Evolutionary conservation across 2,797 vertebrate genomes (phyloP).

Genomic region (Adrianichthys oophorus): DNA sequence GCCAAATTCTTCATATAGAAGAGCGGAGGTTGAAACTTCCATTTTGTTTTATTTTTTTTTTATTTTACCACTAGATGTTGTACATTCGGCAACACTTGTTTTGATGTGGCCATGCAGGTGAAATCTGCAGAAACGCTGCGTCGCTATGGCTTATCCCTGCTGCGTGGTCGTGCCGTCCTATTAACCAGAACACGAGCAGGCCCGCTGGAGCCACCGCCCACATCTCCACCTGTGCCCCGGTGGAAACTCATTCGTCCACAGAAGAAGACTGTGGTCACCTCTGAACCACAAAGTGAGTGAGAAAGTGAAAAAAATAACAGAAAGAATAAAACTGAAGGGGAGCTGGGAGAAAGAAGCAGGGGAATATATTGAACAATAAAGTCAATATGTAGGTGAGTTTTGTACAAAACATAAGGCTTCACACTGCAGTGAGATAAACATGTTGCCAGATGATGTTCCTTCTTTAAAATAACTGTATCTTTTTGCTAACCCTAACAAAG

Average conservation of each 20-base stretch:
- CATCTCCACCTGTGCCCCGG: constrained; percentile 69
- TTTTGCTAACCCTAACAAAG: constrained; percentile 42
- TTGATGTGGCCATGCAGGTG: constrained; percentile 65
- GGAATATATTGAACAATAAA: constrained; percentile 48
- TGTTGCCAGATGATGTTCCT: constrained; percentile 32
- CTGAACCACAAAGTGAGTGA: constrained; percentile 84
- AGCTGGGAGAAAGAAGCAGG: constrained; percentile 34
- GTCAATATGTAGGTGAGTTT: constrained; percentile 47
- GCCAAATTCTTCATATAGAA: too few species aligned
- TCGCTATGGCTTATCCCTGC: constrained; percentile 83
- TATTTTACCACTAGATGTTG: constrained; percentile 1
- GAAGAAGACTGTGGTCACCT: constrained; percentile 76
- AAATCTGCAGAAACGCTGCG: constrained; percentile 85
- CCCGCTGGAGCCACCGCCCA: constrained; percentile 74
- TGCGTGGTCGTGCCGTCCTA: constrained; percentile 84
- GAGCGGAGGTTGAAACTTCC: too few species aligned
- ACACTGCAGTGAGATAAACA: constrained; percentile 40
- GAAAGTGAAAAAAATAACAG: background rate
- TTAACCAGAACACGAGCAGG: constrained; percentile 86
- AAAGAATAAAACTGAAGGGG: constrained; percentile 15
- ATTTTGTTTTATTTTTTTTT: too few species aligned
- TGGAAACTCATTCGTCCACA: constrained; percentile 89
- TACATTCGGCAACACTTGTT: constrained; percentile 34
- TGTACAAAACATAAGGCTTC: constrained; percentile 44
- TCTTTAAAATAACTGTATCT: constrained; percentile 53